Evolutionary conservation across 2,797 vertebrate genomes (phyloP), one percentile per base, ranked within the genome.

Genomic region (Pangasius djambal): DNA sequence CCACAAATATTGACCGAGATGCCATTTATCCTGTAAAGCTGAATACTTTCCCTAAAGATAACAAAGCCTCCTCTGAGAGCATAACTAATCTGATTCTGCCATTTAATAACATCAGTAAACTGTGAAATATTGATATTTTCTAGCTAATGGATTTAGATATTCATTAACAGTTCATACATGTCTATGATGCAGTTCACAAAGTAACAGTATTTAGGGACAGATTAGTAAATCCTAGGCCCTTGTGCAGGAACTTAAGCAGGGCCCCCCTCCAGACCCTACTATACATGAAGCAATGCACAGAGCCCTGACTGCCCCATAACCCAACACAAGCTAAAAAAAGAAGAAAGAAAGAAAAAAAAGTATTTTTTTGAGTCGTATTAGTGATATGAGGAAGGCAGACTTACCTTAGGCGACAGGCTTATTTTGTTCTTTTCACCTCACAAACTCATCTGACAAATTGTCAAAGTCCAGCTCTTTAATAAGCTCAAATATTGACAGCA

Each of bases 51-150:
- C 28, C 50, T 20, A 59, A 81, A 83, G 55, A 40, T 40, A 40
- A 61, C 34, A 67, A 52, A 34, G 63, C 34, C 6, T 82, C 79
- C 57, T 13, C 18, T 40, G 34, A 40, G 34, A 82, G 79, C 79
- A 44, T 13, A 37, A 61, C 79, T 15, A 82, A 61, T 40, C 34
- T 40, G 52, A 59, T 81, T 59, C 52, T 37, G 78, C 34, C n/a
- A 34, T 50, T 69, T 18, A 18, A 48, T 25, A 83, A 15, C 83
- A 84, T 84, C 63, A 34, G 40, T 31, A 67, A 84, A 69, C 28
- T 20, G n/a, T 81, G 57, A 82, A 61, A 82, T 61, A 82, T 84
- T 69, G 44, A 67, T 50, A 12, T 83, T 16, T 83, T 83, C 81
- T 65, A 28, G 57, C 57, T 40, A 57, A 79, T 50, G 25, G 28